phyloP scores from a whole-genome alignment of 2,888 invertebrate genomes.

The Megamerina dolium region DNA sequence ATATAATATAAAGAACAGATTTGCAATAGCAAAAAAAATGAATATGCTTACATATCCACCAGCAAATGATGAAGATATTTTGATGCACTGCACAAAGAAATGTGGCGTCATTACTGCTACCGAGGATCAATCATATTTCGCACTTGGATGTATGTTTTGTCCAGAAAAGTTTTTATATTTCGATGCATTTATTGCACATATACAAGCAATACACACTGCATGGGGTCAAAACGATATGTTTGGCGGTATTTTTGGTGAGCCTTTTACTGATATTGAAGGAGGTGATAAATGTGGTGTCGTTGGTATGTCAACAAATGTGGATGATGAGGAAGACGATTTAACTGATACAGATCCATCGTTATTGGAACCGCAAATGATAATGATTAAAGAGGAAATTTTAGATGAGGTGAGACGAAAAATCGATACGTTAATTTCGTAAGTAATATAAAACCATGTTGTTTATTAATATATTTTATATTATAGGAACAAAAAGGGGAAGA shows the following conservation, averaged over 20 bases:
- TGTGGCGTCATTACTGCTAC: slow-evolving; percentile 42
- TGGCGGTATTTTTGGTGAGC: slow-evolving; percentile 2
- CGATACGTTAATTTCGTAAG: neutral
- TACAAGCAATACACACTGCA: slow-evolving; percentile 35
- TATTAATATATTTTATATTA: no score
- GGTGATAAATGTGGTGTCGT: slow-evolving; percentile 3
- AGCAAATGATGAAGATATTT: slow-evolving; percentile 40
- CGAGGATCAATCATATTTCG: slow-evolving; percentile 41
- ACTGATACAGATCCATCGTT: slow-evolving; percentile 34
- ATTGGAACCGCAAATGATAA: slow-evolving; percentile 37
- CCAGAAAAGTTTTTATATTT: slow-evolving; percentile 42
- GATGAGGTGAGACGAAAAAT: slow-evolving; percentile 16
- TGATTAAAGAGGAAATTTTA: slow-evolving; percentile 28
- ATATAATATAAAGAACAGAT: neutral
- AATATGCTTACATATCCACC: slow-evolving; percentile 40
- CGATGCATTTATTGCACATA: slow-evolving; percentile 40
- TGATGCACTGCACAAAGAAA: slow-evolving; percentile 39
- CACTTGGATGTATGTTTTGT: slow-evolving; percentile 34
- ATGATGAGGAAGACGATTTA: slow-evolving; percentile 38
- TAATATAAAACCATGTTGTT: neutral
- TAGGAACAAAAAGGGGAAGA: slow-evolving; percentile 5
- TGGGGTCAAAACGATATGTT: slow-evolving; percentile 14
- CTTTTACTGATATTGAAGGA: neutral
- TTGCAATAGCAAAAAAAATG: slow-evolving; percentile 24
- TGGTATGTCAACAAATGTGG: slow-evolving; percentile 14